A percentile compares a stretch with the other conserved stretches of the same genome.
Evolutionary conservation across 2,797 vertebrate species (phyloP).

Genomic region (Scolopax rusticola): DNA sequence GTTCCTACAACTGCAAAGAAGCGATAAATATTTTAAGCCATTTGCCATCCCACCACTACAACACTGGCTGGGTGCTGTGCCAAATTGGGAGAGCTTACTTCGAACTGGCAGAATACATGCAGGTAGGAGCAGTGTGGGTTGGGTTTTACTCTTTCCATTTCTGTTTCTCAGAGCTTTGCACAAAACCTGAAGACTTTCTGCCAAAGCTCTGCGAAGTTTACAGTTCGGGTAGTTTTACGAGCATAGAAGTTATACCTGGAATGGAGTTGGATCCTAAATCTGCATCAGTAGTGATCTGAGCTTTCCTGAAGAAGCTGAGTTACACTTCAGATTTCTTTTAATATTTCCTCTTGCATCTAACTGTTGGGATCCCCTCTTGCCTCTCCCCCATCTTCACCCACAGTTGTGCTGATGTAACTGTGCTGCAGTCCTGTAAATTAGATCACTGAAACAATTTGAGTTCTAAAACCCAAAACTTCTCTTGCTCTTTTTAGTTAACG

Average conservation of each 20-base stretch:
- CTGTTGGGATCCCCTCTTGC: background rate
- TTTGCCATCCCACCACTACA: conserved; percentile 96
- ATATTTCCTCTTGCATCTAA: background rate
- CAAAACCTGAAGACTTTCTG: background rate
- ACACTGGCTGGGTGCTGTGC: conserved; percentile 96
- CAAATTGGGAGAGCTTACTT: conserved; percentile 97
- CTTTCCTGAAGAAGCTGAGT: background rate
- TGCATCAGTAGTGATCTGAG: background rate
- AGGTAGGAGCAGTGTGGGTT: conserved; percentile 80
- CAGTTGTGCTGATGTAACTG: background rate
- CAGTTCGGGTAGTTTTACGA: background rate
- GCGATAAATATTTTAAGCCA: conserved; percentile 93
- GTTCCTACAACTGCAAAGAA: conserved; percentile 96
- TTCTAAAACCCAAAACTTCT: background rate
- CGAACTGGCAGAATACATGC: conserved; percentile 95
- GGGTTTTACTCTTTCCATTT: background rate
- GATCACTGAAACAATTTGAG: background rate
- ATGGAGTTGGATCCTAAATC: background rate
- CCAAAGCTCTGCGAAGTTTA: accelerated
- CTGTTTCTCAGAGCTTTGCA: background rate
- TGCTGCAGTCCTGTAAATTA: background rate
- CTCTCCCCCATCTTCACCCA: background rate
- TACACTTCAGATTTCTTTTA: background rate
- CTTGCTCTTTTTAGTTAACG: accelerated
- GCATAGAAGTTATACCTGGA: background rate